A percentile compares a stretch with the other conserved stretches of the same genome.
Evolutionary conservation across 2,888 invertebrate genomes (phyloP).

Genomic region (Amphipoea lucens): DNA sequence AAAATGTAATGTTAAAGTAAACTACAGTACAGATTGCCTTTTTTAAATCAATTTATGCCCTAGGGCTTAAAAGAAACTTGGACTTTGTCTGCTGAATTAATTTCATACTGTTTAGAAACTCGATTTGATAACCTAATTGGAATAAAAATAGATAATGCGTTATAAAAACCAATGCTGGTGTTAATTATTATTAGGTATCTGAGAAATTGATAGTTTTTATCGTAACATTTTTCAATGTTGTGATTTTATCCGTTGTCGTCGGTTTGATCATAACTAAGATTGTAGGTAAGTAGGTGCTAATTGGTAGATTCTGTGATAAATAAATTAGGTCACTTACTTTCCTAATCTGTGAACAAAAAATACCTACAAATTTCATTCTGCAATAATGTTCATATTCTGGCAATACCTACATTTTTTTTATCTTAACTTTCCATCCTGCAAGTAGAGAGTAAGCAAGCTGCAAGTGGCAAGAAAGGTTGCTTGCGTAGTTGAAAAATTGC

Average conservation of each 20-base stretch:
- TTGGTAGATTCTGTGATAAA: constrained; percentile 19
- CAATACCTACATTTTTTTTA: not conserved
- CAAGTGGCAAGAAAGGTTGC: not conserved
- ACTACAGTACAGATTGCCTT: not conserved
- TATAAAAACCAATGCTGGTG: not conserved
- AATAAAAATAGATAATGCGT: not conserved
- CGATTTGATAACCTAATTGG: not conserved
- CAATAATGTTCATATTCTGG: not conserved
- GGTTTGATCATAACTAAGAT: constrained; percentile 22
- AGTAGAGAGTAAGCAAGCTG: not conserved
- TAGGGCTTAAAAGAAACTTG: not conserved
- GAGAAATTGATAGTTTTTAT: constrained; percentile 5
- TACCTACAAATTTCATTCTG: not conserved
- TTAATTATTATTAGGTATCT: not conserved
- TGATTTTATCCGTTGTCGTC: constrained; percentile 15
- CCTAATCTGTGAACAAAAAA: not conserved
- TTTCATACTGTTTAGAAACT: not conserved
- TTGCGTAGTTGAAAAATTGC: not conserved
- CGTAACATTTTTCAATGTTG: constrained; percentile 1
- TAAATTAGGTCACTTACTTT: constrained; percentile 18
- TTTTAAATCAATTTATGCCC: not conserved
- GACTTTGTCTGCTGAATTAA: not conserved
- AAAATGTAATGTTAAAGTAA: not conserved
- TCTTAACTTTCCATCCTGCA: not conserved
- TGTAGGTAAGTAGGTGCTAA: not conserved